Conservation (phyloP, 1,140 invertebrate species). For the Drosophila kepulauana region DNA sequence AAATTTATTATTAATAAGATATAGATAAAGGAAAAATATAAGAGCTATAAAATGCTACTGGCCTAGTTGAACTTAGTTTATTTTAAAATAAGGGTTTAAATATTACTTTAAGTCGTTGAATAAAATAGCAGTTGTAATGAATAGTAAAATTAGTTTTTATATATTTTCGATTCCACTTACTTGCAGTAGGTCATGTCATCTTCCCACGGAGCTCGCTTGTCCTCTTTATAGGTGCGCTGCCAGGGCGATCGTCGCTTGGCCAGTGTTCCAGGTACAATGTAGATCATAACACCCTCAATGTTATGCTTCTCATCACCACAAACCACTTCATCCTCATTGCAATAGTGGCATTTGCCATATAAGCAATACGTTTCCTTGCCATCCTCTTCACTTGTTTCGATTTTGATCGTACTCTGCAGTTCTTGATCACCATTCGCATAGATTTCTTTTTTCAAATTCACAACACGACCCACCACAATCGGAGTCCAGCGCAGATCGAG, state of each 20-base stretch:
- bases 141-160: not conserved
- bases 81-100: no score
- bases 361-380: conserved; percentile 88
- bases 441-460: conserved; percentile 91
- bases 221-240: conserved; percentile 94
- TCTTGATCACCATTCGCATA: conserved; percentile 89
- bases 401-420: conserved; percentile 86
- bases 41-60: no score
- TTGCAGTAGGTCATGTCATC: conserved; percentile 91
- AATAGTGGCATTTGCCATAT: conserved; percentile 96
- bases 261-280: conserved; percentile 91
- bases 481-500: conserved; percentile 92
- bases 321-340: conserved; percentile 92
- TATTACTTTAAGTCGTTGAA: no score
- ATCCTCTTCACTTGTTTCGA: conserved; percentile 84
- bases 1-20: not conserved
- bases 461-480: conserved; percentile 90
- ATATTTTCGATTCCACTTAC: conserved; percentile 61
- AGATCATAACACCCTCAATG: conserved; percentile 93
- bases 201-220: conserved; percentile 92
- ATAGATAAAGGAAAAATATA: no score
- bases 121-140: no score
- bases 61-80: no score
- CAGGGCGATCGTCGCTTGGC: conserved; percentile 93
- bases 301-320: conserved; percentile 90